Base-by-base conservation (phyloP, 1,140 invertebrate genomes). In the Bombus pyrosoma region DNA sequence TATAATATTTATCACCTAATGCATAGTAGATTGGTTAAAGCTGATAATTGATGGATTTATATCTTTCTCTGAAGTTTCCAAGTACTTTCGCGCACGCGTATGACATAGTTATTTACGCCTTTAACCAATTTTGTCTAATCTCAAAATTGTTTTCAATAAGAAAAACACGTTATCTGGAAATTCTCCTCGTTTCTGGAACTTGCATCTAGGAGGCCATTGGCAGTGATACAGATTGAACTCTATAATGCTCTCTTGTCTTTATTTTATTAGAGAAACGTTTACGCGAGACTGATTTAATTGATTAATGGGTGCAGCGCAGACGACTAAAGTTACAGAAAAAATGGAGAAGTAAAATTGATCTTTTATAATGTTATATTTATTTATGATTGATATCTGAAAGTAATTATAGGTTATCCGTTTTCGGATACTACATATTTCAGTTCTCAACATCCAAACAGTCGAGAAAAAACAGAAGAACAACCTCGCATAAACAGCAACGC, bases 271-370 rank as follows among this genome's bases (percentile, higher is more conserved):
- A 15, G 3, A 9, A 72, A 79, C 34, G 3, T 79, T 62, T 37
- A 10, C 32, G 15, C 79, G 25, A 72, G 8, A 69, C 0, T 25
- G 25, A 43, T 79, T 80, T 83, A n/a, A 47, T 83, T 81, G 43
- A 83, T 92, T 92, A 74, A 94, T 94, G 92, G 93, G 92, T 76
- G 84, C 86, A 90, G 84, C 88, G 13, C 80, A 91, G 72, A 91
- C 91, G 34, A 88, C 82, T 81, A 91, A 91, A 81, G 86, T 81
- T n/a, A 85, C 59, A 39, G 75, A 62, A 72, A 87, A 93, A 91
- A 93, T 93, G 92, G 91, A 90, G 41, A 91, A 82, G 93, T 94
- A 91, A 84, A 68, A 75, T 74, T 43, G 66, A 72, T 71, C 53
- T 79, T 4, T 82, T n/a, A 73, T 8, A 53, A 53, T 28, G 8